Evolutionary conservation across 2,888 invertebrate genomes (phyloP).

Genomic region (Abrostola triplasia): DNA sequence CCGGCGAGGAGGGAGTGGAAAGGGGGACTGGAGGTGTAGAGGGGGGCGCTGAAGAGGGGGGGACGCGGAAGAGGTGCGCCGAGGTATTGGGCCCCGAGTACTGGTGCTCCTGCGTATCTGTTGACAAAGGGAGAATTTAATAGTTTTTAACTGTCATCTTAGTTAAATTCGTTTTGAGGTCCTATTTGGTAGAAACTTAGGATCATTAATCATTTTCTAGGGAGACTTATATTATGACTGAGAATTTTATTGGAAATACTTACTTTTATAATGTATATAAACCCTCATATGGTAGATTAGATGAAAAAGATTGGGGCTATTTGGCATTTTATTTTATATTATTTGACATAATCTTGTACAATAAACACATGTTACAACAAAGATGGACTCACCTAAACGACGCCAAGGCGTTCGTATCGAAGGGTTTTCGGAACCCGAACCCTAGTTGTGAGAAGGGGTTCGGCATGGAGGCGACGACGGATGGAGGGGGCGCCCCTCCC

Average conservation of each 20-base stretch:
- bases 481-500: slow-evolving; percentile 90
- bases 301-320: no score
- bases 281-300: no score
- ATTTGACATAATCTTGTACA: background rate
- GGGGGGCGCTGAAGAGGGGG: slow-evolving; percentile 89
- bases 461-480: slow-evolving; percentile 92
- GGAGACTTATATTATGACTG: no score
- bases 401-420: slow-evolving; percentile 90
- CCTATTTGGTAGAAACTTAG: no score
- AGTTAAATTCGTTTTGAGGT: no score
- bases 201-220: no score
- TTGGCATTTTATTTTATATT: no score
- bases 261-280: no score
- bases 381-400: slow-evolving; percentile 89
- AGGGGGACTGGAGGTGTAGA: slow-evolving; percentile 89
- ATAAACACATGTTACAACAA: background rate
- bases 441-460: slow-evolving; percentile 94
- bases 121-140: slow-evolving; percentile 25
- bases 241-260: no score
- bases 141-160: no score
- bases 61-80: slow-evolving; percentile 81
- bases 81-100: slow-evolving; percentile 86
- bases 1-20: slow-evolving; percentile 83
- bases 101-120: slow-evolving; percentile 80
- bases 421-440: slow-evolving; percentile 92